Evolutionary conservation across 2,797 vertebrate species (phyloP).

Genomic region (Manis javanica): DNA sequence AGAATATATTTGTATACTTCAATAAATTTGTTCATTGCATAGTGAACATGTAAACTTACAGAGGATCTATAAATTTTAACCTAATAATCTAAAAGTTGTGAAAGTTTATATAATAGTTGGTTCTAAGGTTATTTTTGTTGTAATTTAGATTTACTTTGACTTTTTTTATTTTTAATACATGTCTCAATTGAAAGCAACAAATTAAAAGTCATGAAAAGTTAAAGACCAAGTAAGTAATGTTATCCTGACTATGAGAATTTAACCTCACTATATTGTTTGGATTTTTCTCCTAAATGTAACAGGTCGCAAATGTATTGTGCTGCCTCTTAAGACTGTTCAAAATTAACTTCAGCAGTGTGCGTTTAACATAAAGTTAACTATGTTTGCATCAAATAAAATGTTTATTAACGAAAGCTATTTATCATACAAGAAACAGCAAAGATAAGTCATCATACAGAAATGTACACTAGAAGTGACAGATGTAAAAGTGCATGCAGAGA

Average conservation of each 20-base stretch:
- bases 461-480: conserved; percentile 93
- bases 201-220: conserved; percentile 66
- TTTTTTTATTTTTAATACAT: conserved; percentile 51
- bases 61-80: conserved; percentile 76
- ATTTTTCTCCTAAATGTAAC: conserved; percentile 70
- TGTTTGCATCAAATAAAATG: conserved; percentile 89
- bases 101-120: conserved; percentile 64
- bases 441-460: conserved; percentile 94
- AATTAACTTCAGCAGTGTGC: conserved; percentile 83
- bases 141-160: conserved; percentile 64
- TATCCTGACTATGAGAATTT: conserved; percentile 78
- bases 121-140: conserved; percentile 63
- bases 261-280: conserved; percentile 69
- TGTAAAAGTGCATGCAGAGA: conserved; percentile 96
- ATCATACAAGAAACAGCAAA: conserved; percentile 96
- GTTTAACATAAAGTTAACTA: conserved; percentile 88
- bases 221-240: conserved; percentile 77
- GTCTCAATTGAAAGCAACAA: conserved; percentile 71
- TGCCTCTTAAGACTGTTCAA: conserved; percentile 78
- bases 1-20: conserved; percentile 73
- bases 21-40: conserved; percentile 86
- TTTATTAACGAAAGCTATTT: conserved; percentile 92
- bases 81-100: conserved; percentile 69
- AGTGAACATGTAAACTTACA: conserved; percentile 86
- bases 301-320: conserved; percentile 75